Base-by-base conservation (phyloP, 2,888 invertebrate genomes). In the Drosophila merina region DNA sequence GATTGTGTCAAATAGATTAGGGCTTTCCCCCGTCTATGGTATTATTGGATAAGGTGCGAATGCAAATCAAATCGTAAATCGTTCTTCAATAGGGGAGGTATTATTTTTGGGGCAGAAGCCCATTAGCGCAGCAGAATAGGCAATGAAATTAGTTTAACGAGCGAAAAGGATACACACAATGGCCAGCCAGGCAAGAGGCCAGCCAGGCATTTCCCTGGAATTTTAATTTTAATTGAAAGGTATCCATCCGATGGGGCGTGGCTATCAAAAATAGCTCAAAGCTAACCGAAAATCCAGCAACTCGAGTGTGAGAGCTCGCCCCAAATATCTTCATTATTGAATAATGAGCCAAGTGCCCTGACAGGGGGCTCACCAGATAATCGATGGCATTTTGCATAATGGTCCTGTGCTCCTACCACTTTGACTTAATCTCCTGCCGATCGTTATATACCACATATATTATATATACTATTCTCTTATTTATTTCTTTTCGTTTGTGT, bases 91-190 rank as follows among this genome's bases (percentile, higher is more conserved):
- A 38, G 12, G 52, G 6, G 28, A 28, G 28, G 20, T 20, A 12
- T 36, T 38, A 38, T 28, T 42, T 44, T 57, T 36, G 33, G 33
- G 44, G 14, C 1, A 9, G 48, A 44, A 25, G 10, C 25, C 47
- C 67, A 67, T 68, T 62, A 51, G 49, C 55, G 57, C 62, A 44
- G 47, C 57, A 56, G 74, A 71, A 70, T 69, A 74, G 81, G 80
- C 80, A 83, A 83, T 78, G 69, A 76, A 78, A 74, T 77, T 76
- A 67, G 68, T 72, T 79, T 72, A 79, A 79, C 69, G 72, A 55
- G 75, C 63, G 31, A 40, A 36, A 20, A 55, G 47, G 36, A 9
- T 30, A 44, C n/a, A 33, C 2, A 31, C 31, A 42, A 36, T 30
- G 28, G 28, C 20, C 20, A 1, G 57, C 12, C 40, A 25, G 25